Evolutionary conservation across 2,113 vertebrate genomes (phyloP), one percentile per base, ranked within the genome.

Genomic region (Cephalopterus ornatus): DNA sequence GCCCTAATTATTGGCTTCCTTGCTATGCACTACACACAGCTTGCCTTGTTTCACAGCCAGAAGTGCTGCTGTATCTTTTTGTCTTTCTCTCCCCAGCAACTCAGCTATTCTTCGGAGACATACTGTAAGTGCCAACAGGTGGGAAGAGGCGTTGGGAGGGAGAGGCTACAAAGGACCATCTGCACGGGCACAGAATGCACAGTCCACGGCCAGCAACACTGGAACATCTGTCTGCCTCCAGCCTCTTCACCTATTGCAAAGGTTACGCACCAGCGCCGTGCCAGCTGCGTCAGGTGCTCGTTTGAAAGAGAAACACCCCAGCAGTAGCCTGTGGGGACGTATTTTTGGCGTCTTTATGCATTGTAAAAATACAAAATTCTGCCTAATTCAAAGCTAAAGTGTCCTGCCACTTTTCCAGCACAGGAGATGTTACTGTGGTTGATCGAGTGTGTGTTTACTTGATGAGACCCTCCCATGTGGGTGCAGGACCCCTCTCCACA

Each of bases 181-280:
- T 96, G 95, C 66, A 46, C 67, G 2, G 52, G 88, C 81, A 90
- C 68, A 27, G 85, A 84, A 68, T 9, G 84, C 79, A 33, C 35
- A 20, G 39, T 72, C 66, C 13, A 3, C 81, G 71, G 88, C 84
- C 93, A 93, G 11, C 10, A 35, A 65, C 1, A 2, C 26, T 6
- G 30, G 26, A 96, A 96, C 94, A 97, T 94, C 93, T 93, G 91
- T 74, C 74, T 94, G 92, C 94, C 92, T 93, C n/a, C 81, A 86
- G 94, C 87, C 65, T 42, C 85, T 28, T 78, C 95, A 85, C 93
- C 95, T 82, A 8, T 13, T 8, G 88, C 85, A 94, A 95, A 95
- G 93, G 93, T 93, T 20, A 82, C 4, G 8, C 32, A 13, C 73
- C 33, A 4, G 14, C 24, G 32, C 10, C 3, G 32, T 50, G 89